Conservation (phyloP, 2,113 vertebrate genomes). For the Hippoglossus stenolepis region DNA sequence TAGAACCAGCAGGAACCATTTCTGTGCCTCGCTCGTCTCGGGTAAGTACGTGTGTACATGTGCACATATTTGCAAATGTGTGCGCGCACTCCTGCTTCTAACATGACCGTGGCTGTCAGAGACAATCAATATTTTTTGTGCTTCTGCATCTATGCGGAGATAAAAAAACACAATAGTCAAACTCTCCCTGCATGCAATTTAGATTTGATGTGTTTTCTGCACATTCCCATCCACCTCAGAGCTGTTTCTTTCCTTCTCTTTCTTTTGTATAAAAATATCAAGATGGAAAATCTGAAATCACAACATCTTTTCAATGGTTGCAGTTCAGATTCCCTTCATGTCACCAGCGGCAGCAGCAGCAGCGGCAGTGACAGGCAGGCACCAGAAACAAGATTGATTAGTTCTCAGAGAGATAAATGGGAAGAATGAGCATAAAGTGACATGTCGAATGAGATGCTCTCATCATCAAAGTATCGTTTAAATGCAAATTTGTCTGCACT, state of each 20-base stretch:
- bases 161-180: not conserved
- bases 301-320: constrained; percentile 45
- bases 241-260: constrained; percentile 6
- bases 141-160: constrained; percentile 20
- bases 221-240: not conserved
- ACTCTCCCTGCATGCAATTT: not conserved
- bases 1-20: constrained; percentile 49
- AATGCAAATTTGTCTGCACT: constrained; percentile 52
- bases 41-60: constrained; percentile 10
- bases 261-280: not conserved
- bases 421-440: constrained; percentile 63
- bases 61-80: constrained; percentile 3
- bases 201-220: not conserved
- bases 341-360: constrained; percentile 28
- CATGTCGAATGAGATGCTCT: constrained; percentile 70
- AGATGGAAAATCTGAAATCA: constrained; percentile 26
- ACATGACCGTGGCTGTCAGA: constrained; percentile 40
- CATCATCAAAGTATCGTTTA: constrained; percentile 61
- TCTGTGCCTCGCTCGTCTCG: constrained; percentile 33
- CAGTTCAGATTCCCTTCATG: constrained; percentile 50
- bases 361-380: constrained; percentile 37
- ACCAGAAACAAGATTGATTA: constrained; percentile 75
- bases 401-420: constrained; percentile 76
- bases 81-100: constrained; percentile 16
- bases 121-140: constrained; percentile 41